phyloP scores from a whole-genome alignment of 2,888 invertebrate species.

The Amiota mariae region DNA sequence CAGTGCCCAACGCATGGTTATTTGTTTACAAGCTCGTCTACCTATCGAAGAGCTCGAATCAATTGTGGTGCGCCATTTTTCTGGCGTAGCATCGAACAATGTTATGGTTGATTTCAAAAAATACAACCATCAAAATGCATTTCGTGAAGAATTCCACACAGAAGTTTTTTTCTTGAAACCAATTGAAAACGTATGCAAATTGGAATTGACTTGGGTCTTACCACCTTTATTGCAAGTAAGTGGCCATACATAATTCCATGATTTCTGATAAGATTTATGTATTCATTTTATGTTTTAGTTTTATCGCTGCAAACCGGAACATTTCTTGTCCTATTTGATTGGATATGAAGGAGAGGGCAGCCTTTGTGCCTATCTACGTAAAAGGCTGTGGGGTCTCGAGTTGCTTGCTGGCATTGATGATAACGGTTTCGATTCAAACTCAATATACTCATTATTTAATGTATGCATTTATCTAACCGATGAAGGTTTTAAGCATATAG shows the following conservation, averaged over 20 bases:
- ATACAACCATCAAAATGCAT: slow-evolving; percentile 69
- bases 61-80: slow-evolving; percentile 77
- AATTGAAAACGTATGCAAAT: slow-evolving; percentile 81
- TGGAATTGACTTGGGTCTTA: slow-evolving; percentile 74
- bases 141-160: slow-evolving; percentile 66
- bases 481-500: slow-evolving; percentile 81
- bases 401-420: slow-evolving; percentile 83
- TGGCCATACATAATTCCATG: neutral
- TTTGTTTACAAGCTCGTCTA: slow-evolving; percentile 82
- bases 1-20: slow-evolving; percentile 90
- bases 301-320: slow-evolving; percentile 74
- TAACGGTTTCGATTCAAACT: slow-evolving; percentile 85
- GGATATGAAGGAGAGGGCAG: slow-evolving; percentile 92
- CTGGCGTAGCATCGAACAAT: slow-evolving; percentile 80
- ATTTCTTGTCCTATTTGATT: slow-evolving; percentile 85
- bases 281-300: slow-evolving; percentile 40
- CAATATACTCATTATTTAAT: slow-evolving; percentile 84
- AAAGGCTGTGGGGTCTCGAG: slow-evolving; percentile 82
- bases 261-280: neutral
- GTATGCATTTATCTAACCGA: slow-evolving; percentile 85
- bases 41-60: slow-evolving; percentile 71
- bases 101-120: slow-evolving; percentile 78
- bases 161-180: slow-evolving; percentile 82
- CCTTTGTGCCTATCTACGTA: slow-evolving; percentile 83
- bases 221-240: slow-evolving; percentile 62